phyloP scores from a whole-genome alignment of 2,113 vertebrate genomes.

The Dascyllus trimaculatus region DNA sequence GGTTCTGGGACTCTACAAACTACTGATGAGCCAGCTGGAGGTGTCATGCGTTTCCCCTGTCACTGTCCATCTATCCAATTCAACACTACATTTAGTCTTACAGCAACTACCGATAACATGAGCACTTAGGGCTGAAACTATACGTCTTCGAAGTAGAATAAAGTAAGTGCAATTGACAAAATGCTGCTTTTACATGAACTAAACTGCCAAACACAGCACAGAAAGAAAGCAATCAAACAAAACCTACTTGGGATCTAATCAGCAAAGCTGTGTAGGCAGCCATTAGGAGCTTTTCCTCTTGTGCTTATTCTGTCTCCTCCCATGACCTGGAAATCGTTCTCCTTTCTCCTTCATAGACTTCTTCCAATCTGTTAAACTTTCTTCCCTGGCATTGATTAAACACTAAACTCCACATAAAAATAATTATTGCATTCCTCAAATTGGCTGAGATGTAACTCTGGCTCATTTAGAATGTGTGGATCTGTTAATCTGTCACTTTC shows the following conservation, averaged over 20 bases:
- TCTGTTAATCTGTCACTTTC: no score
- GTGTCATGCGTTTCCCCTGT: slow-evolving; percentile 23
- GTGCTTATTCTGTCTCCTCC: no score
- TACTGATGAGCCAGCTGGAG: slow-evolving; percentile 55
- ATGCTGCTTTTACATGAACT: slow-evolving; percentile 13
- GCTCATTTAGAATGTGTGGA: no score
- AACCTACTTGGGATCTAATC: slow-evolving; percentile 9
- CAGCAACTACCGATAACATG: neutral
- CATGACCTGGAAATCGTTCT: no score
- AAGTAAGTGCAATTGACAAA: neutral
- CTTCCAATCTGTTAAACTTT: no score
- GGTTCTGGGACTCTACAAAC: slow-evolving; percentile 32
- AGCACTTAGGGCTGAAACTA: slow-evolving; percentile 4
- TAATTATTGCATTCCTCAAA: no score
- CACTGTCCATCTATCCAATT: slow-evolving; percentile 52
- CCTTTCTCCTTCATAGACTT: no score
- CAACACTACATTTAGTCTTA: slow-evolving; percentile 28
- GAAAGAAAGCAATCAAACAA: slow-evolving; percentile 19
- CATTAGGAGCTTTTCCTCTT: no score
- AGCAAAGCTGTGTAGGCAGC: no score
- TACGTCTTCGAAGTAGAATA: slow-evolving; percentile 7
- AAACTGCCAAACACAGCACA: slow-evolving; percentile 17
- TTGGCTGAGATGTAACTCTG: no score
- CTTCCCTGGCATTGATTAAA: no score
- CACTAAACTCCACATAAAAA: no score